A percentile compares a stretch with the other conserved stretches of the same genome.
Conservation (phyloP, 2,797 vertebrate genomes). For the Spinibarbus caldwelli region DNA sequence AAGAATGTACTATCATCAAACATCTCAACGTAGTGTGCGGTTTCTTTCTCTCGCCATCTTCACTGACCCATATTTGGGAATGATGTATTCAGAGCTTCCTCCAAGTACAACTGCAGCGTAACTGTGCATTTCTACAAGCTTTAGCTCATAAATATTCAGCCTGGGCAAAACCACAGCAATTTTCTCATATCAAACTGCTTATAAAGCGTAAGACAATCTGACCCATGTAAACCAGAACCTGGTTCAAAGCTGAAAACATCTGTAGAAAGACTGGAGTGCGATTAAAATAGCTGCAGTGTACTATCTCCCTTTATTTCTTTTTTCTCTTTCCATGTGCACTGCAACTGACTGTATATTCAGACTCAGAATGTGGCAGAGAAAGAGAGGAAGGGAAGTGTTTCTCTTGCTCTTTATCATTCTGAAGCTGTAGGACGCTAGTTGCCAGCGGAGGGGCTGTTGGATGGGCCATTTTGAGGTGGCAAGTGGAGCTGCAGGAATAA, state of each 20-base stretch:
- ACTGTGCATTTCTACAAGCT: constrained; percentile 40
- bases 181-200: constrained; percentile 8
- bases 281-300: constrained; percentile 62
- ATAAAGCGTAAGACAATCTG: not conserved
- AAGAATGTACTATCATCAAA: not conserved
- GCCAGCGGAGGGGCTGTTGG: constrained; percentile 65
- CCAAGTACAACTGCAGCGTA: constrained; percentile 31
- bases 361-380: constrained; percentile 30
- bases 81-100: constrained; percentile 19
- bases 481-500: constrained; percentile 75
- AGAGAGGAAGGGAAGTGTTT: constrained; percentile 39
- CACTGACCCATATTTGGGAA: constrained; percentile 39
- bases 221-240: constrained; percentile 31
- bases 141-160: constrained; percentile 41
- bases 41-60: constrained; percentile 26
- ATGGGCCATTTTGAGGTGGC: constrained; percentile 70
- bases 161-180: constrained; percentile 3
- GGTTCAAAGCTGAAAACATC: constrained; percentile 19
- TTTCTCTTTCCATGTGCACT: constrained; percentile 55
- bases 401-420: constrained; percentile 78
- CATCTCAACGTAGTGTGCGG: not conserved
- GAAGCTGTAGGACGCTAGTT: constrained; percentile 73
- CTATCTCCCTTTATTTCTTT: constrained; percentile 34
- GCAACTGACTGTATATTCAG: constrained; percentile 59
- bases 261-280: constrained; percentile 27